Percentiles rank a stretch among this genome's conserved stretches.
These are phyloP conservation scores for Petrocephalus sullivani DNA, from an alignment of 2,797 vertebrate species.

Conservation along the genomic window DNA sequence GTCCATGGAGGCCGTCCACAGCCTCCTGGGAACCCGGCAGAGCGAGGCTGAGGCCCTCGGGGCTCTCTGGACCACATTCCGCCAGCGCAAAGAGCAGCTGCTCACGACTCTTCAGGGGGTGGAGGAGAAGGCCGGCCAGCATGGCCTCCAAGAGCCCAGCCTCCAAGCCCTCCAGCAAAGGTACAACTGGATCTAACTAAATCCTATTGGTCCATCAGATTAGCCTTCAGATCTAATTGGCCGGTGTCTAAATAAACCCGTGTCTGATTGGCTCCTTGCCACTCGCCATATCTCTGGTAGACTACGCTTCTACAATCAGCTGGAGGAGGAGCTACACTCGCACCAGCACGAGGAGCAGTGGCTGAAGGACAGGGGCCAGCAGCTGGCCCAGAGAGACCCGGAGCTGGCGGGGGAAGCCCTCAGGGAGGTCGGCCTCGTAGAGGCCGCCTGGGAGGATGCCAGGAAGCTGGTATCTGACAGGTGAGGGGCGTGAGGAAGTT, in stretches of 20 bases:
- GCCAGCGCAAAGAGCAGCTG: slow-evolving; percentile 74
- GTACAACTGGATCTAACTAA: slow-evolving; percentile 48
- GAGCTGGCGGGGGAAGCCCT: slow-evolving; percentile 72
- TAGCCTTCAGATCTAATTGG: neutral
- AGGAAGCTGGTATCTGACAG: slow-evolving; percentile 71
- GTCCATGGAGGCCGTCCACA: slow-evolving; percentile 68
- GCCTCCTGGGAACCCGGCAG: slow-evolving; percentile 72
- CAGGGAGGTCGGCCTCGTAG: slow-evolving; percentile 70
- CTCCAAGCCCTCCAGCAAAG: slow-evolving; percentile 83
- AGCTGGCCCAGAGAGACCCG: slow-evolving; percentile 79
- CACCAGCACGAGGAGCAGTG: slow-evolving; percentile 83
- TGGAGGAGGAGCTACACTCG: slow-evolving; percentile 87
- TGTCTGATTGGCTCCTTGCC: slow-evolving; percentile 34
- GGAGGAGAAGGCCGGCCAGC: slow-evolving; percentile 68
- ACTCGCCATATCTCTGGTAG: slow-evolving; percentile 52
- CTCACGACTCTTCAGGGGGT: slow-evolving; percentile 74
- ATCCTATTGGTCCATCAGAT: neutral
- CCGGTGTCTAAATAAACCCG: neutral
- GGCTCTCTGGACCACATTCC: slow-evolving; percentile 71
- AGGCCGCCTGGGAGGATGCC: slow-evolving; percentile 75
- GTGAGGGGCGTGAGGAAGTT: slow-evolving; percentile 54
- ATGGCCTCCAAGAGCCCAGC: slow-evolving; percentile 67
- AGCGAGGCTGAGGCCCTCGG: slow-evolving; percentile 79
- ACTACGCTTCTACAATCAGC: slow-evolving; percentile 79
- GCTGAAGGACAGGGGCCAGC: slow-evolving; percentile 83